phyloP scores from a whole-genome alignment of 2,888 invertebrate genomes.

The Cerceris ruficornis region DNA sequence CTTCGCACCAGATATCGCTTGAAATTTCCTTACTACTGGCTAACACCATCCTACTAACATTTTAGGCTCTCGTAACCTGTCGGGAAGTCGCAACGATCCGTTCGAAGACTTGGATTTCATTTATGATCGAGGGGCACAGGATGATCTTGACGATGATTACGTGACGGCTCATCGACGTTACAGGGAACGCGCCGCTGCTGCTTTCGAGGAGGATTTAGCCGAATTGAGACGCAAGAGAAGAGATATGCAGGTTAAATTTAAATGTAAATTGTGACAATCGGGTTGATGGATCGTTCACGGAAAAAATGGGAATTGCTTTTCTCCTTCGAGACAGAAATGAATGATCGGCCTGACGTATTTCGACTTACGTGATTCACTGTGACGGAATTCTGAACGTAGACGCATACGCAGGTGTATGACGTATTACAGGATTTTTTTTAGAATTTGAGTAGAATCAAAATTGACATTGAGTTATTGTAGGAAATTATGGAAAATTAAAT shows the following conservation, averaged over 20 bases:
- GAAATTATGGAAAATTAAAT: too few species aligned
- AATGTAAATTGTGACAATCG: neutral
- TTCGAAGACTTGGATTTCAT: constrained; percentile 74
- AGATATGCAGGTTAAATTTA: constrained; percentile 76
- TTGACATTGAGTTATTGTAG: too few species aligned
- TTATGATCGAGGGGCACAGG: constrained; percentile 67
- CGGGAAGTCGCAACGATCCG: constrained; percentile 68
- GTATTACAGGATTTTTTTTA: too few species aligned
- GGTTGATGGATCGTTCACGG: neutral
- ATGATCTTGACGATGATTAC: constrained; percentile 74
- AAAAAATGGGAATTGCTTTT: too few species aligned
- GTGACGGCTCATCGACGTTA: constrained; percentile 72
- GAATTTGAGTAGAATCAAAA: too few species aligned
- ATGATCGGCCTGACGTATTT: too few species aligned
- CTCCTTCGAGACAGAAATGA: too few species aligned
- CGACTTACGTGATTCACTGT: too few species aligned
- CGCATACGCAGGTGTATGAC: too few species aligned
- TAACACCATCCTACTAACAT: constrained; percentile 47
- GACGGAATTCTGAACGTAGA: too few species aligned
- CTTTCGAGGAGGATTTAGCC: constrained; percentile 79
- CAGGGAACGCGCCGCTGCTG: constrained; percentile 77
- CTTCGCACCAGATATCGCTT: neutral
- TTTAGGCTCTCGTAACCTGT: constrained; percentile 76
- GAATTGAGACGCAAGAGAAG: constrained; percentile 77
- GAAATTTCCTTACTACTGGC: constrained; percentile 1